phyloP scores from a whole-genome alignment of 2,113 vertebrate genomes.

The Pomatorhinus ruficollis region DNA sequence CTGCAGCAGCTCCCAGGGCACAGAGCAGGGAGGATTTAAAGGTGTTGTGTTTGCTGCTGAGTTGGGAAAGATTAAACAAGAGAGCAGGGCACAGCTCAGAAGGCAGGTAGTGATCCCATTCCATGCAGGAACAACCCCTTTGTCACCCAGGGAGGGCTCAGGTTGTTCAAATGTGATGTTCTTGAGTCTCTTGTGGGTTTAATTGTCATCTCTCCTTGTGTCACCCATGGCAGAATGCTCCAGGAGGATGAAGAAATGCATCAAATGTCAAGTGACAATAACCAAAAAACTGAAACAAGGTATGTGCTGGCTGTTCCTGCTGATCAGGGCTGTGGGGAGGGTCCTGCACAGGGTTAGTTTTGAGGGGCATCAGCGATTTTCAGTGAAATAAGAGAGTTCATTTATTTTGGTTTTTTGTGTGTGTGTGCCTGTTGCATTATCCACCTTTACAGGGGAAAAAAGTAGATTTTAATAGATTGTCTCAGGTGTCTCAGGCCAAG shows the following conservation, averaged over 20 bases:
- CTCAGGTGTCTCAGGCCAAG: background rate
- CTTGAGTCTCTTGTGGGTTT: background rate
- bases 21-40: background rate
- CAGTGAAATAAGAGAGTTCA: background rate
- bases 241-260: slow-evolving; percentile 98
- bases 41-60: background rate
- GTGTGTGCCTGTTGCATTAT: background rate
- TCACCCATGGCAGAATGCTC: slow-evolving; percentile 83
- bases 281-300: slow-evolving; percentile 94
- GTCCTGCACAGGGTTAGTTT: background rate
- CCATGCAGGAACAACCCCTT: background rate
- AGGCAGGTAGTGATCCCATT: background rate
- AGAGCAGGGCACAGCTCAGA: background rate
- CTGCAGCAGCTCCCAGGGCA: background rate
- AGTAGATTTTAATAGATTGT: background rate
- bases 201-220: background rate
- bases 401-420: background rate
- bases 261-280: slow-evolving; percentile 96
- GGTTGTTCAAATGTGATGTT: background rate
- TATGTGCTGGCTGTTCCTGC: slow-evolving; percentile 42
- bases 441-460: background rate
- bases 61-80: background rate
- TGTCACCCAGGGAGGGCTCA: background rate
- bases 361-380: background rate
- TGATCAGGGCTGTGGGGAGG: background rate